These are phyloP conservation scores for Apostichopus parvimensis DNA, from an alignment of 35 echinoderm and acorn worm species.

Conservation along the genomic window DNA sequence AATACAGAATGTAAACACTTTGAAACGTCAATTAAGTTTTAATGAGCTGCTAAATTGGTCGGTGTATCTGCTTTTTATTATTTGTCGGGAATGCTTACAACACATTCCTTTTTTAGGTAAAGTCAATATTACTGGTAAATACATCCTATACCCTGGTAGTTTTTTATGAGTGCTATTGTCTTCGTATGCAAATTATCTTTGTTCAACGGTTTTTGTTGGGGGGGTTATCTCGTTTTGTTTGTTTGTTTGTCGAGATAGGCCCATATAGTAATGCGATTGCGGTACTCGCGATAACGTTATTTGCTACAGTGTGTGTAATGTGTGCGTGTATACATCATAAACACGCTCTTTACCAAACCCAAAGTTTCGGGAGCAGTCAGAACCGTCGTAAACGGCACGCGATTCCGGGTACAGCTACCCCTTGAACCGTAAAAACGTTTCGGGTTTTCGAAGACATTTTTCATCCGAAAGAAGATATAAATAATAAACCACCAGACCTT, in stretches of 20 bases:
- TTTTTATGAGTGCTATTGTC: no score
- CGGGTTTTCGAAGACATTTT: neutral
- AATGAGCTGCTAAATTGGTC: conserved; percentile 22
- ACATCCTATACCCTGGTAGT: neutral
- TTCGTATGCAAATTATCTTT: no score
- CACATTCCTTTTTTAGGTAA: neutral
- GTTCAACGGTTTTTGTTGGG: no score
- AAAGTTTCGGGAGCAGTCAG: conserved; percentile 18
- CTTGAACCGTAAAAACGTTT: conserved; percentile 1
- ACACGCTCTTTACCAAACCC: neutral
- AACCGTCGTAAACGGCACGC: conserved; percentile 52
- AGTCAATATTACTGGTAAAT: neutral
- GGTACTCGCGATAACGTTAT: neutral
- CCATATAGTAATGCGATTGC: neutral
- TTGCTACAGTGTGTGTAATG: neutral
- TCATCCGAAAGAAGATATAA: no score
- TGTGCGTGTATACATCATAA: neutral
- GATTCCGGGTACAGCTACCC: neutral
- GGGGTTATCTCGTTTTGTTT: no score
- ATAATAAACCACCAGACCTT: no score
- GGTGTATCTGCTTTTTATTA: neutral
- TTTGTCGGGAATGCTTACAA: neutral
- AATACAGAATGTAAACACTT: neutral
- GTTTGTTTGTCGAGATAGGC: neutral
- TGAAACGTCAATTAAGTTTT: neutral